Evolutionary conservation across 2,888 invertebrate species (phyloP).

Genomic region (Gastrophysa polygoni): DNA sequence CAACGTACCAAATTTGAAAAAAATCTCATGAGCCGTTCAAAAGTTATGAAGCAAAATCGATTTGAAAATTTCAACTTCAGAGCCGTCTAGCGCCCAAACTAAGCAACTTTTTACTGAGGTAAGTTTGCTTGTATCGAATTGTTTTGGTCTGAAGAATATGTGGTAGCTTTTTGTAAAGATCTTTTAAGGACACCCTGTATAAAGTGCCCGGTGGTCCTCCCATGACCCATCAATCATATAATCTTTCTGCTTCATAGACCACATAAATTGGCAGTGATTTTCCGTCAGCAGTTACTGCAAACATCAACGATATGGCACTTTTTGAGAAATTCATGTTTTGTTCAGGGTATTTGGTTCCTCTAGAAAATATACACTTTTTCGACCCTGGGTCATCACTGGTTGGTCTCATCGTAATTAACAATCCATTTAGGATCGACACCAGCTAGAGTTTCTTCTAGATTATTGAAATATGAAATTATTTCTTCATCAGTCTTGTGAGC

Average conservation of each 20-base stretch:
- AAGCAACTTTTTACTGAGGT: too few species aligned
- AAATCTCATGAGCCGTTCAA: too few species aligned
- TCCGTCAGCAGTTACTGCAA: conserved; percentile 42
- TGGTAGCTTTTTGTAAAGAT: too few species aligned
- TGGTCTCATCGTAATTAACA: conserved; percentile 38
- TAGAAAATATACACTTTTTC: conserved; percentile 31
- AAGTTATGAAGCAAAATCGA: too few species aligned
- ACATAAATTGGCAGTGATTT: conserved; percentile 43
- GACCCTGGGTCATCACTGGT: conserved; percentile 47
- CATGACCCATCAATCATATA: conserved; percentile 45
- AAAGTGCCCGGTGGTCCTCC: conserved; percentile 43
- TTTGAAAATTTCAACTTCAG: too few species aligned
- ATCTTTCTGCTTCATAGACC: conserved; percentile 43
- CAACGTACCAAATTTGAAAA: too few species aligned
- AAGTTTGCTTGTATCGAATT: too few species aligned
- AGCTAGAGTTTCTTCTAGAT: conserved; percentile 19
- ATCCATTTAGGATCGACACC: conserved; percentile 35
- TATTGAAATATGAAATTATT: conserved; percentile 26
- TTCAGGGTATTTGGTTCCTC: conserved; percentile 44
- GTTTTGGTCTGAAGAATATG: too few species aligned
- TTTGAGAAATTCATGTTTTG: conserved; percentile 44
- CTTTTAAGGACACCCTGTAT: too few species aligned
- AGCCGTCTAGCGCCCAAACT: too few species aligned
- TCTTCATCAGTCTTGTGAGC: conserved; percentile 25
- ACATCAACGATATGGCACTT: conserved; percentile 43